Evolutionary conservation across 2,797 vertebrate genomes (phyloP).

Genomic region (Brachyalestes nurse): DNA sequence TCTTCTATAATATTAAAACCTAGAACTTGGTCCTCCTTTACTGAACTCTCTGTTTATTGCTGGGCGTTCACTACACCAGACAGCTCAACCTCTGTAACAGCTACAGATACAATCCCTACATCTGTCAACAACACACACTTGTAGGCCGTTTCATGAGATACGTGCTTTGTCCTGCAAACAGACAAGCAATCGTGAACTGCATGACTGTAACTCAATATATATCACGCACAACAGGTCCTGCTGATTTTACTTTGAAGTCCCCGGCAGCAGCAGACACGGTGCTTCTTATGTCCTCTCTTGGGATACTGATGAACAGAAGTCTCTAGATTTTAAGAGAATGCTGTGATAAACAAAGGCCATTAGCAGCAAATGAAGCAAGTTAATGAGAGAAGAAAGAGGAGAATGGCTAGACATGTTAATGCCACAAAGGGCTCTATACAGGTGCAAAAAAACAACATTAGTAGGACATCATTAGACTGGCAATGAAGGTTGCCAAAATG

Average conservation of each 20-base stretch:
- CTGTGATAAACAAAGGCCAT: background rate
- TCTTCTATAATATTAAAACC: background rate
- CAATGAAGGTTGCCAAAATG: too few species aligned
- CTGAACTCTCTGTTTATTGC: background rate
- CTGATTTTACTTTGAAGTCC: background rate
- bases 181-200: background rate
- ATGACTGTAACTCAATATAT: background rate
- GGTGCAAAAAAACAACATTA: background rate
- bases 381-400: background rate
- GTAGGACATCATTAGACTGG: too few species aligned
- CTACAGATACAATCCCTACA: background rate
- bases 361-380: background rate
- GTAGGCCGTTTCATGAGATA: background rate
- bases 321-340: background rate
- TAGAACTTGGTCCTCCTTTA: background rate
- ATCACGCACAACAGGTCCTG: background rate
- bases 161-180: background rate
- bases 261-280: background rate
- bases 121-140: constrained; percentile 2
- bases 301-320: background rate
- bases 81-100: background rate
- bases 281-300: background rate
- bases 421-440: background rate
- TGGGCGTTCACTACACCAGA: background rate
- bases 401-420: background rate